A percentile compares a stretch with the other conserved stretches of the same genome.
Evolutionary conservation across 2,797 vertebrate species (phyloP).

Genomic region (Alcedo atthis): DNA sequence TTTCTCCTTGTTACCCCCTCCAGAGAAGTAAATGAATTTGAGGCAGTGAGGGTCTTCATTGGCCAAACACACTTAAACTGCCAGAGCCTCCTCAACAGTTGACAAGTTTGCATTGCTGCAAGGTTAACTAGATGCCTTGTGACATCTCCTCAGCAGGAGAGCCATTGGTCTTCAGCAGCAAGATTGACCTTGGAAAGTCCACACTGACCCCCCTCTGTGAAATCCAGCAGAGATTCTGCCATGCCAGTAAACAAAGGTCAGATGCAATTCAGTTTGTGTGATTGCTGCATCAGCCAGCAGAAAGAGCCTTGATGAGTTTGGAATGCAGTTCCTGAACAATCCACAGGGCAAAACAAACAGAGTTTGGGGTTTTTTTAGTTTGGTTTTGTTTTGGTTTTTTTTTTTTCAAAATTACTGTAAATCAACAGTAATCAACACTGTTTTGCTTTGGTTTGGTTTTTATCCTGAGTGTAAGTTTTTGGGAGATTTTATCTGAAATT

Average conservation of each 20-base stretch:
- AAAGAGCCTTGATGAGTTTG: neutral
- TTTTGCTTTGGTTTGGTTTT: neutral
- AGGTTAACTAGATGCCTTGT: neutral
- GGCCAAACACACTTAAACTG: slow-evolving; percentile 6
- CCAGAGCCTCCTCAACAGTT: neutral
- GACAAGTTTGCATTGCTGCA: slow-evolving; percentile 16
- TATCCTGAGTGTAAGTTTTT: neutral
- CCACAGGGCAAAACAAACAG: neutral
- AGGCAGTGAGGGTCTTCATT: neutral
- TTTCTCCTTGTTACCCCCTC: neutral
- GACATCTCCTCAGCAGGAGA: slow-evolving; percentile 41
- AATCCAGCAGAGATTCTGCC: slow-evolving; percentile 1
- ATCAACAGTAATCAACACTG: neutral
- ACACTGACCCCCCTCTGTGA: neutral
- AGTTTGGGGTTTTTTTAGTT: no score
- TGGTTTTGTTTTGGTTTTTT: neutral
- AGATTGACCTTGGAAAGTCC: slow-evolving; percentile 42
- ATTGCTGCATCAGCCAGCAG: neutral
- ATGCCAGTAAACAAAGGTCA: neutral
- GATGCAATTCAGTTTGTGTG: neutral
- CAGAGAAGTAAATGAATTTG: slow-evolving; percentile 52
- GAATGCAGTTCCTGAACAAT: neutral
- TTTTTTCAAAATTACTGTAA: neutral
- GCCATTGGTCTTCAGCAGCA: neutral
- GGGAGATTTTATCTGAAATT: neutral